Conservation (phyloP, 2,113 vertebrate genomes). For the Nycticebus coucang region DNA sequence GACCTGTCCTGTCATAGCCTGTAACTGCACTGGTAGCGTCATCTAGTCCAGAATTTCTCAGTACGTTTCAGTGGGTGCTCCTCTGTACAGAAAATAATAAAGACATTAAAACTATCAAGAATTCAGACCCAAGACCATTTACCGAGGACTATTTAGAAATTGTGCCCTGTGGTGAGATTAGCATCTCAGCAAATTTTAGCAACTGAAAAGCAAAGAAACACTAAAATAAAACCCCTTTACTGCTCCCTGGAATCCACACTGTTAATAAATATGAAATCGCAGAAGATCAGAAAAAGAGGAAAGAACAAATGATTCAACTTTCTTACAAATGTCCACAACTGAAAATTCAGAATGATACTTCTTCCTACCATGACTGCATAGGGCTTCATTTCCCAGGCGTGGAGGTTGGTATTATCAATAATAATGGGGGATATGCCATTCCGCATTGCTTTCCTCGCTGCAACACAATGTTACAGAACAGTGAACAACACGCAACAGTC, state of each 20-base stretch:
- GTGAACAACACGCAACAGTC: constrained; percentile 60
- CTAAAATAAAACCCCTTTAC: background rate
- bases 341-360: constrained; percentile 77
- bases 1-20: background rate
- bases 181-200: background rate
- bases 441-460: constrained; percentile 89
- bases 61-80: background rate
- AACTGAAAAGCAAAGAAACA: background rate
- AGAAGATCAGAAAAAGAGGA: constrained; percentile 40
- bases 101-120: background rate
- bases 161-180: background rate
- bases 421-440: constrained; percentile 87
- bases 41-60: background rate
- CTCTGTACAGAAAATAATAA: background rate
- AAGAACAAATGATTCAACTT: constrained; percentile 54
- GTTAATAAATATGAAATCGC: constrained; percentile 6
- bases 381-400: constrained; percentile 91
- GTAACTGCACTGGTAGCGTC: background rate
- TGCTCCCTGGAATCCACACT: background rate
- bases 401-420: constrained; percentile 91
- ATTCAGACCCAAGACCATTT: background rate
- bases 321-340: constrained; percentile 59
- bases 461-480: constrained; percentile 82
- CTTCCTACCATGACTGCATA: constrained; percentile 89
- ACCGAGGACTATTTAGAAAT: background rate